Percentiles rank a stretch among this genome's conserved stretches.
Evolutionary conservation across 2,797 vertebrate genomes (phyloP).

Genomic region (Knipowitschia caucasica): DNA sequence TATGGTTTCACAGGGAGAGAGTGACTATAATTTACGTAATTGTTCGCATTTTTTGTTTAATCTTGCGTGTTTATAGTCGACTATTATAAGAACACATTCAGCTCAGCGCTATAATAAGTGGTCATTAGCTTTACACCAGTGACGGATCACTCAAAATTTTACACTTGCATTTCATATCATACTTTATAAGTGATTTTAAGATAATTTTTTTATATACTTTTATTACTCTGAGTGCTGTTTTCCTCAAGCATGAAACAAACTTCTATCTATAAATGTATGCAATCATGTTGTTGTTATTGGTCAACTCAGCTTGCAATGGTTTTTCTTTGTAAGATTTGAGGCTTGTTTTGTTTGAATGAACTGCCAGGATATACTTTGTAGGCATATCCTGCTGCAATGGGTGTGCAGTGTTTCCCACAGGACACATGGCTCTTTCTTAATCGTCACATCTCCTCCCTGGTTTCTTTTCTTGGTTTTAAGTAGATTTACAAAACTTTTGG

Average conservation of each 20-base stretch:
- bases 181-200: too few relatives aligned
- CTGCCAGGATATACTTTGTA: too few relatives aligned
- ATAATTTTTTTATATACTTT: too few relatives aligned
- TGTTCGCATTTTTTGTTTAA: constrained; percentile 1
- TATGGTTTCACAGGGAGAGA: not conserved
- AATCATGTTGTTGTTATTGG: too few relatives aligned
- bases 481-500: not conserved
- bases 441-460: not conserved
- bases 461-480: not conserved
- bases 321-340: too few relatives aligned
- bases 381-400: too few relatives aligned
- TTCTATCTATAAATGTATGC: too few relatives aligned
- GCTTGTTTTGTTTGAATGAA: too few relatives aligned
- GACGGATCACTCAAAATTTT: not conserved
- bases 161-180: not conserved
- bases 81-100: not conserved
- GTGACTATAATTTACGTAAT: constrained; percentile 12
- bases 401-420: too few relatives aligned
- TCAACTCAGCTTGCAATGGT: too few relatives aligned
- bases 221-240: too few relatives aligned
- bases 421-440: not conserved
- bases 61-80: not conserved
- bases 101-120: not conserved
- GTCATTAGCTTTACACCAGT: not conserved
- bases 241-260: too few relatives aligned